Base-by-base conservation (phyloP, 2,797 vertebrate species). In the Furcifer pardalis region DNA sequence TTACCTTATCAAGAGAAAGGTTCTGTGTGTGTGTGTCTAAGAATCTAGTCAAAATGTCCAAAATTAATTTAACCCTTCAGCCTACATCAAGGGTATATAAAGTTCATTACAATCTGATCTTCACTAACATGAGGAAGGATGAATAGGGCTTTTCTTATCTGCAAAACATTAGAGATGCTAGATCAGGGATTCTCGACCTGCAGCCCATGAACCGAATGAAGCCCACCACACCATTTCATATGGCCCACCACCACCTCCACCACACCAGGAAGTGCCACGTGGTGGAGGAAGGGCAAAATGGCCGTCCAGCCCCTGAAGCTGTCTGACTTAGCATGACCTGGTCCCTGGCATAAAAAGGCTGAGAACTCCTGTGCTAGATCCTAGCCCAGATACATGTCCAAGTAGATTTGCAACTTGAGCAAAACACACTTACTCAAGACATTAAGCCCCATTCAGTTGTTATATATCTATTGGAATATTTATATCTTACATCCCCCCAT, bases 1-100 rank as follows among this genome's bases (percentile, higher is more conserved):
- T n/a, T n/a, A n/a, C n/a, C 86, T 90, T 89, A 85, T 81, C 90
- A 89, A 90, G 63, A 89, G 27, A 84, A 92, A 89, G 86, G 89
- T 83, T 74, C 73, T 87, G 25, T 21, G 56, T 12, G 56, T 56
- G 63, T 63, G 59, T 52, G 74, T 78, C 82, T 73, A 69, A 79
- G 62, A 79, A 56, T 8, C 30, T 23, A 74, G 84, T 9, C 56
- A 85, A 90, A 91, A 72, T 81, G 40, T 46, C 68, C n/a, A 12
- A 35, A 71, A 49, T 46, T 46, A 78, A n/a, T 37, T 44, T 40
- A 83, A 35, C 32, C 77, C 19, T 27, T 44, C 81, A 72, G 46
- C 37, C 49, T 5, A 75, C 82, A 84, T 21, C n/a, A 9, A 19
- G 68, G 37, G 3, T 37, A 46, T 30, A 66, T 37, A 9, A 30